phyloP scores from a whole-genome alignment of 2,113 vertebrate genomes.

The Malurus alboscapulatus region DNA sequence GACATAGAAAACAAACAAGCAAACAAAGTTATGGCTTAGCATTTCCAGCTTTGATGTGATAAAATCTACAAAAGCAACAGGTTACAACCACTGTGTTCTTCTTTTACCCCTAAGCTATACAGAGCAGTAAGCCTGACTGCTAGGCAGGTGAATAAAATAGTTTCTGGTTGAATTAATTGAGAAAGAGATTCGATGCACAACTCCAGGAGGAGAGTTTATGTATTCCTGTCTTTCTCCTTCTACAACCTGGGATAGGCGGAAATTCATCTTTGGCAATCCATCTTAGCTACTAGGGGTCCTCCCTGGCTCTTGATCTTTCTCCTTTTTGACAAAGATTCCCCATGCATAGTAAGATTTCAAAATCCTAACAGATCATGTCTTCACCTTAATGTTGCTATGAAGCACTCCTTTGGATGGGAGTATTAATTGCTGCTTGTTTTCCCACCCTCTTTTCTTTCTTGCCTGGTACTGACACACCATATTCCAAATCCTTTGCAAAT shows the following conservation, averaged over 20 bases:
- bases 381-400: neutral
- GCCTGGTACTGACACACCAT: neutral
- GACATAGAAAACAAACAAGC: neutral
- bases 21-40: neutral
- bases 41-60: neutral
- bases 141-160: neutral
- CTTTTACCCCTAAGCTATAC: neutral
- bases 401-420: neutral
- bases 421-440: neutral
- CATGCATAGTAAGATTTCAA: neutral
- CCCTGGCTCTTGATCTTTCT: neutral
- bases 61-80: neutral
- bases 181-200: neutral
- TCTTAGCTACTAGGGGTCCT: neutral
- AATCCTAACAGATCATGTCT: neutral
- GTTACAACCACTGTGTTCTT: neutral
- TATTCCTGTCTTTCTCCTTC: neutral
- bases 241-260: neutral
- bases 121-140: neutral
- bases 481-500: neutral
- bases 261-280: neutral
- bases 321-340: neutral
- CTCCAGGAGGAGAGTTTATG: neutral
- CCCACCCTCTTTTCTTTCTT: neutral
- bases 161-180: neutral